These are phyloP conservation scores for Leptopilina clavipes DNA, from an alignment of 1,140 invertebrate species.

Conservation along the genomic window DNA sequence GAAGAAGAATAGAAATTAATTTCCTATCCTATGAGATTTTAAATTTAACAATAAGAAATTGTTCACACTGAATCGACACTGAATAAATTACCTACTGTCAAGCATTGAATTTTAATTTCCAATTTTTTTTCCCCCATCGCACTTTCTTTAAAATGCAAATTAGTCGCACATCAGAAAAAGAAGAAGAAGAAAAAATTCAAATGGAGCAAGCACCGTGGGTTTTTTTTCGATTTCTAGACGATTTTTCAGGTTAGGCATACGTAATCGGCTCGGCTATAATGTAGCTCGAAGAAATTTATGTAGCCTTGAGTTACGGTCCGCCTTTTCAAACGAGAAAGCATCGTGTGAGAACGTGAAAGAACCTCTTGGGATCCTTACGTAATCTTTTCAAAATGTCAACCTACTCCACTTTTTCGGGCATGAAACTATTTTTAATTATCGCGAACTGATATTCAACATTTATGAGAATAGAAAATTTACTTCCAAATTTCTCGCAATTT, in stretches of 20 bases:
- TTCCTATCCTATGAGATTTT: too few species aligned
- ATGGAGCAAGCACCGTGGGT: not conserved
- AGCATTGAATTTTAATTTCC: too few species aligned
- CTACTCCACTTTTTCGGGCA: slow-evolving; percentile 35
- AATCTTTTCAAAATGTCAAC: slow-evolving; percentile 42
- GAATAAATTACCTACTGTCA: too few species aligned
- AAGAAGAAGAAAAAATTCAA: not conserved
- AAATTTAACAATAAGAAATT: too few species aligned
- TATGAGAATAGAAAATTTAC: not conserved
- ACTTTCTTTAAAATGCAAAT: slow-evolving; percentile 21
- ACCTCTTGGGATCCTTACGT: slow-evolving; percentile 39
- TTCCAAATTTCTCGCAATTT: not conserved
- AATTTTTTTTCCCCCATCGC: slow-evolving; percentile 11
- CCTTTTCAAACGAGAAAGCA: slow-evolving; percentile 41
- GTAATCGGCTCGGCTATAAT: slow-evolving; percentile 2
- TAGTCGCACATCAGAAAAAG: not conserved
- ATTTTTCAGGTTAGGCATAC: not conserved
- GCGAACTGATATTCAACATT: slow-evolving; percentile 16
- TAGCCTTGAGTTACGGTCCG: slow-evolving; percentile 41
- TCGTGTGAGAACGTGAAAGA: slow-evolving; percentile 9
- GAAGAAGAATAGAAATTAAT: too few species aligned
- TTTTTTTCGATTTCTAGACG: slow-evolving; percentile 16
- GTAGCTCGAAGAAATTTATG: slow-evolving; percentile 29
- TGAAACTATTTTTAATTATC: slow-evolving; percentile 39
- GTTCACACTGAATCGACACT: too few species aligned